Evolutionary conservation across 2,888 invertebrate genomes (phyloP), one percentile per base, ranked within the genome.

Genomic region (Aphidius colemani): DNA sequence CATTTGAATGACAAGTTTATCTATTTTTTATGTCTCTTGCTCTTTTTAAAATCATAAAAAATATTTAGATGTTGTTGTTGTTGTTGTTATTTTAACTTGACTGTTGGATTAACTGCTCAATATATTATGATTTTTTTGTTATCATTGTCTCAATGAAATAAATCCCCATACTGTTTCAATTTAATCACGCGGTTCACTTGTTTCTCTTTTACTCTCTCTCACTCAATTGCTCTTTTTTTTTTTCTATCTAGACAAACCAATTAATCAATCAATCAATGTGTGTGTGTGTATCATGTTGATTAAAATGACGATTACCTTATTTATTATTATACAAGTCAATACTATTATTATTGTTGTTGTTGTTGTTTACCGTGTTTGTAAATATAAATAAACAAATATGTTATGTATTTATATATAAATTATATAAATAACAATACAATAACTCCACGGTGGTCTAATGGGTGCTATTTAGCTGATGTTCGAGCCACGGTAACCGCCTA

Each of bases 401-500:
- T n/a, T n/a, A 18, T 18, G 2, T 2, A 18, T 18, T 0, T 18
- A 18, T 18, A 2, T 13, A 18, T 18, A 2, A n/a, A n/a, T n/a
- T 18, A 18, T 18, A 1, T 18, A 18, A 18, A 18, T 18, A 18
- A 18, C 2, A 18, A 18, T 18, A 18, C 30, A 30, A 30, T 30
- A 30, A 68, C 67, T 67, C 66, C 55, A 66, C 67, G 68, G 68
- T 69, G 63, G 5, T 30, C 67, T 53, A 61, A 45, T 46, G 39
- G 48, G 45, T 57, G 68, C n/a, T n/a, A n/a, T n/a, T 70, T 57
- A 64, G 61, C 13, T 18, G 13, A 18, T 13, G 41, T 50, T 50
- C 45, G 62, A 66, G 68, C 69, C 85, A 87, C 86, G 86, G 88
- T 88, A 87, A 88, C 88, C 88, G 88, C 88, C 88, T 88, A 87